Conservation (phyloP, 2,797 vertebrate genomes). For the Phoebastria nigripes region DNA sequence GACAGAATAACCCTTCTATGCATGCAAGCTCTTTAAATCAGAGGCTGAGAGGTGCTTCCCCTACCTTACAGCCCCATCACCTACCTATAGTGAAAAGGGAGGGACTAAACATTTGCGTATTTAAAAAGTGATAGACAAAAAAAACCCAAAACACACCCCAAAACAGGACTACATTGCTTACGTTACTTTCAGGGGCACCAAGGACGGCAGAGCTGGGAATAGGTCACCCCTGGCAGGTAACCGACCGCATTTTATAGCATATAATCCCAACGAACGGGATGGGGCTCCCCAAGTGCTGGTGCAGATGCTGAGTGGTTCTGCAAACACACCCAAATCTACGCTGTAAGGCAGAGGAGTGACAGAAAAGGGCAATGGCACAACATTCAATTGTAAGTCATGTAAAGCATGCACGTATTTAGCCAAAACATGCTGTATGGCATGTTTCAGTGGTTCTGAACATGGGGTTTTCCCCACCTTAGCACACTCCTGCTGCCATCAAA, state of each 20-base stretch:
- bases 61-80: background rate
- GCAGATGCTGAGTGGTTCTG: background rate
- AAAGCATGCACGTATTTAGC: background rate
- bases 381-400: background rate
- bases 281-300: background rate
- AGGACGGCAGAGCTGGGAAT: background rate
- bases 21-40: background rate
- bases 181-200: background rate
- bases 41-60: background rate
- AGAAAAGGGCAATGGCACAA: background rate
- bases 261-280: background rate
- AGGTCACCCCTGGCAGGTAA: background rate
- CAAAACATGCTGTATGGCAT: background rate
- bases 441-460: background rate
- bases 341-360: background rate
- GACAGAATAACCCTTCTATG: background rate
- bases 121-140: background rate
- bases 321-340: background rate
- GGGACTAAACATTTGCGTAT: fast-evolving
- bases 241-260: background rate
- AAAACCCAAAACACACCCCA: background rate
- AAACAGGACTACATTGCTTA: background rate
- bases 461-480: no score
- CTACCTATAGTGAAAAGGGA: background rate
- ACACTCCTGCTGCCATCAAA: background rate